A percentile compares a stretch with the other conserved stretches of the same genome.
Evolutionary conservation across 2,113 vertebrate genomes (phyloP).

Genomic region (Athene cunicularia): DNA sequence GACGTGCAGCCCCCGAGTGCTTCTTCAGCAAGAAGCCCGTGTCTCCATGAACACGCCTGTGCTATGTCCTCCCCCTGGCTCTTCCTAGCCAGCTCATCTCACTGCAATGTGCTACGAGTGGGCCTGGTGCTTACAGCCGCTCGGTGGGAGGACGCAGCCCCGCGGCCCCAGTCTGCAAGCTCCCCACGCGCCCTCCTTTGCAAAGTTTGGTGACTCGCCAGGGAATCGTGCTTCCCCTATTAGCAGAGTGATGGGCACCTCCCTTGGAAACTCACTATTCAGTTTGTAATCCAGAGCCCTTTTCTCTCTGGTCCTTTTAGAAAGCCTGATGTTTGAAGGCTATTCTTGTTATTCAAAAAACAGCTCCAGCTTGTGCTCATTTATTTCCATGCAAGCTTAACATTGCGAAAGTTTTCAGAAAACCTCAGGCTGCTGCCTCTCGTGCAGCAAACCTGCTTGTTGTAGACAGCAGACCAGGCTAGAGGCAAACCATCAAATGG

Average conservation of each 20-base stretch:
- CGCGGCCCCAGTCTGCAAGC: not conserved
- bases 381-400: not conserved
- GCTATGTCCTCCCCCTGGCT: not conserved
- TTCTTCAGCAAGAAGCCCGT: not conserved
- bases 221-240: not conserved
- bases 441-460: not conserved
- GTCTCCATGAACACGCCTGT: not conserved
- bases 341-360: not conserved
- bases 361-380: not conserved
- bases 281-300: not conserved
- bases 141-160: not conserved
- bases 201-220: accelerated
- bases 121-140: not conserved
- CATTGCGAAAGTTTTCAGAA: not conserved
- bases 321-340: not conserved
- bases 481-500: not conserved
- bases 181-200: not conserved
- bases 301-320: not conserved
- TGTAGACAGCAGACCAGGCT: not conserved
- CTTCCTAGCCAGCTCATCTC: not conserved
- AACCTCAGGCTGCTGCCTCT: not conserved
- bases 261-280: not conserved
- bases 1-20: accelerated
- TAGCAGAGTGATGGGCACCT: not conserved
- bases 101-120: not conserved